A percentile compares a stretch with the other conserved stretches of the same genome.
phyloP scores from a whole-genome alignment of 2,888 invertebrate species.

The Thysanoteuthis rhombus region DNA sequence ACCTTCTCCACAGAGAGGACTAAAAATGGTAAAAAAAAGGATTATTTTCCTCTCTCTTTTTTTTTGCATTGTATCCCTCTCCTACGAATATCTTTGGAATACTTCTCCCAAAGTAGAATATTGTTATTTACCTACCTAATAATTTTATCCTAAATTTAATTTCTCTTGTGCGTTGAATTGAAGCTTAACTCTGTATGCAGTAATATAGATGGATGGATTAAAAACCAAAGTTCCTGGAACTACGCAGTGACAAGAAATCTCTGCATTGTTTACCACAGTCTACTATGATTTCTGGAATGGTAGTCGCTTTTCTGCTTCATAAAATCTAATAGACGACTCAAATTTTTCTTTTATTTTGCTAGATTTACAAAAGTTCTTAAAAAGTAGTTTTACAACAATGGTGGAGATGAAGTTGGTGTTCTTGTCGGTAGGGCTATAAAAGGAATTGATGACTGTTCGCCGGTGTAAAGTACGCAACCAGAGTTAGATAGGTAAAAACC shows the following conservation, averaged over 20 bases:
- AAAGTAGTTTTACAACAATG: background rate
- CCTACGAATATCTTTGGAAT: background rate
- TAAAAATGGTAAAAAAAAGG: background rate
- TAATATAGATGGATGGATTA: too few relatives aligned
- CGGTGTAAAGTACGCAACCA: background rate
- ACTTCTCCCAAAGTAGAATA: background rate
- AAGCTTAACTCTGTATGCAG: too few relatives aligned
- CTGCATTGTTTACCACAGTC: too few relatives aligned
- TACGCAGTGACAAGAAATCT: too few relatives aligned
- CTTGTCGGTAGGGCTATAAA: background rate
- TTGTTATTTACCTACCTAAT: too few relatives aligned
- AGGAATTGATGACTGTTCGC: background rate
- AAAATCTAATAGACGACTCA: too few relatives aligned
- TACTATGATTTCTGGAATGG: too few relatives aligned
- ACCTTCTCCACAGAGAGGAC: background rate
- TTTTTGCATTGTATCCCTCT: background rate
- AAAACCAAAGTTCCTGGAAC: too few relatives aligned
- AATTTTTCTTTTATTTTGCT: background rate
- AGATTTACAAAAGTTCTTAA: background rate
- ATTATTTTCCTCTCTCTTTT: background rate
- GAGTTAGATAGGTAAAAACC: background rate
- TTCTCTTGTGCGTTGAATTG: too few relatives aligned
- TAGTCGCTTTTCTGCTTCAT: too few relatives aligned
- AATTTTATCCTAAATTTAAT: too few relatives aligned
- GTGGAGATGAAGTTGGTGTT: too few relatives aligned